Evolutionary conservation across 2,797 vertebrate genomes (phyloP).

Genomic region (Anguilla megastoma): DNA sequence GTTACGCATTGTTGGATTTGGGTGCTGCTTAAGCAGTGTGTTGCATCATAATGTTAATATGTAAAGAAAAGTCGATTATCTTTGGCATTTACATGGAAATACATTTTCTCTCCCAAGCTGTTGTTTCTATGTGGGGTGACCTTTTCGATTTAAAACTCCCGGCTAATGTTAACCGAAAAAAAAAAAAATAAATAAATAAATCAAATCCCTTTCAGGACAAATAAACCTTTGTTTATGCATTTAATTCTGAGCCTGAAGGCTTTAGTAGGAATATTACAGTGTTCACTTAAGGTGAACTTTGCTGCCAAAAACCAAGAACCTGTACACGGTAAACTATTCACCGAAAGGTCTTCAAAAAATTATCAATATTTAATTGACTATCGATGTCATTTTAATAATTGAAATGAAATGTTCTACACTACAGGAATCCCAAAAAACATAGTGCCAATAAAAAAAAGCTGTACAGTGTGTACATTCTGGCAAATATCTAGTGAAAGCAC

Average conservation of each 20-base stretch:
- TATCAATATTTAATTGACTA: neutral
- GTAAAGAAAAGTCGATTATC: conserved; percentile 60
- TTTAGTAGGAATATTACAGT: neutral
- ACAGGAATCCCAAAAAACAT: conserved; percentile 9
- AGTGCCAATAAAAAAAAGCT: neutral
- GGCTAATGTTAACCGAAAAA: neutral
- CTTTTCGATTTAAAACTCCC: conserved; percentile 27
- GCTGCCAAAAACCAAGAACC: neutral
- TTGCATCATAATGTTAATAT: conserved; percentile 53
- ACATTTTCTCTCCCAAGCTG: conserved; percentile 29
- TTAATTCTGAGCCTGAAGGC: neutral
- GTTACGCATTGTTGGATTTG: neutral
- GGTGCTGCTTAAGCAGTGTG: neutral
- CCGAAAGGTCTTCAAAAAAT: neutral
- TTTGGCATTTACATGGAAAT: conserved; percentile 62
- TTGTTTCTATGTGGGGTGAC: conserved; percentile 23
- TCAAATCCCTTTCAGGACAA: conserved; percentile 5
- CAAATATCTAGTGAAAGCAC: conserved; percentile 13
- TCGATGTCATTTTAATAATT: neutral
- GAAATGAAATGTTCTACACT: conserved; percentile 16
- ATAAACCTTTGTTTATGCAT: neutral
- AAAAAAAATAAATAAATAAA: neutral
- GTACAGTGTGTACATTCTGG: conserved; percentile 1
- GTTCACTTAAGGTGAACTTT: neutral
- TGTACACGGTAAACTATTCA: neutral